A percentile compares a stretch with the other conserved stretches of the same genome.
phyloP scores from a whole-genome alignment of 2,888 invertebrate species.

The Drosophila infuscata region DNA sequence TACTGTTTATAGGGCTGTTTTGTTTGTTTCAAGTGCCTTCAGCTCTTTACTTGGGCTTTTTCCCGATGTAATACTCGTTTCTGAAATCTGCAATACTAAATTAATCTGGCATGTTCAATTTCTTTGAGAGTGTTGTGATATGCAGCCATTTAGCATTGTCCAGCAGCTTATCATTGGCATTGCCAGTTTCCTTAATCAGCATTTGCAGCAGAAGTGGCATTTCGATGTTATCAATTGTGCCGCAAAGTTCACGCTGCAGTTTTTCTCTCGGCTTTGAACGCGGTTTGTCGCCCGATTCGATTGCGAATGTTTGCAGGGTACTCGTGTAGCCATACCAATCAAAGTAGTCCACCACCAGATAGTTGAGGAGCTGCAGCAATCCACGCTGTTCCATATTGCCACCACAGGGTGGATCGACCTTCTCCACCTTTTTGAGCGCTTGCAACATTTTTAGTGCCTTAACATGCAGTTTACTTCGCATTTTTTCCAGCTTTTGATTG shows the following conservation, averaged over 20 bases:
- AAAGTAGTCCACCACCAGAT: conserved; percentile 84
- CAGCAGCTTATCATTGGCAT: not conserved
- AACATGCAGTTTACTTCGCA: conserved; percentile 78
- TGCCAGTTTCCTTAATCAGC: conserved; percentile 26
- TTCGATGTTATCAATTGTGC: conserved; percentile 56
- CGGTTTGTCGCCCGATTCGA: conserved; percentile 74
- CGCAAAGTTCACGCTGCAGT: conserved; percentile 67
- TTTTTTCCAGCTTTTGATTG: conserved; percentile 70
- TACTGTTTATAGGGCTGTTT: not conserved
- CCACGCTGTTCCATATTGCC: conserved; percentile 16
- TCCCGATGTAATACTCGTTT: not conserved
- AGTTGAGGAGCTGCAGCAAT: conserved; percentile 54
- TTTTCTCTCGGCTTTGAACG: conserved; percentile 55
- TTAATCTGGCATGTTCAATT: not conserved
- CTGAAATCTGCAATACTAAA: too few relatives aligned
- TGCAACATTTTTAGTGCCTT: conserved; percentile 77
- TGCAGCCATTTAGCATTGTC: not conserved
- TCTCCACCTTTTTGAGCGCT: conserved; percentile 34
- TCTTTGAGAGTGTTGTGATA: not conserved
- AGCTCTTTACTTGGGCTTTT: not conserved
- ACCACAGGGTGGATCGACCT: conserved; percentile 29
- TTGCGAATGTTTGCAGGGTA: conserved; percentile 80
- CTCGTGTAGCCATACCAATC: conserved; percentile 82
- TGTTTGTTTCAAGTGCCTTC: not conserved
- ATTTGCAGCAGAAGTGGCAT: conserved; percentile 80